A percentile compares a stretch with the other conserved stretches of the same genome.
These are phyloP conservation scores for Gastrophryne carolinensis DNA, from an alignment of 2,797 vertebrate genomes.

Conservation along the genomic window DNA sequence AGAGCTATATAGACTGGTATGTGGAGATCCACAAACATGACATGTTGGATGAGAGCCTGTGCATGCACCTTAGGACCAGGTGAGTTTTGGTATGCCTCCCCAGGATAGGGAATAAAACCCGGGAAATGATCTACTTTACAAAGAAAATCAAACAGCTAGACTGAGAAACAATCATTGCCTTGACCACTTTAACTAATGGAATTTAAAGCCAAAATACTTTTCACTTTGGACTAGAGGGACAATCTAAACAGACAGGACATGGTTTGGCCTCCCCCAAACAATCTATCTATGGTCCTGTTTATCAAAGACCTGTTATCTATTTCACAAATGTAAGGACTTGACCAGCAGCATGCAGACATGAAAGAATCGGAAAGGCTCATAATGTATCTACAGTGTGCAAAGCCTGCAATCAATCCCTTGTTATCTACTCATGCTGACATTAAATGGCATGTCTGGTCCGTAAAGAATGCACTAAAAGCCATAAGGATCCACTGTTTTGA, in stretches of 20 bases:
- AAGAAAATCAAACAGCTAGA: no score
- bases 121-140: no score
- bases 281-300: neutral
- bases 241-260: neutral
- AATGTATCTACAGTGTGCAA: conserved; percentile 48
- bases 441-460: conserved; percentile 59
- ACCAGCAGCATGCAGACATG: neutral
- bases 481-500: conserved; percentile 57
- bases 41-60: no score
- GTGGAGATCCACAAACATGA: no score
- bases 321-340: neutral
- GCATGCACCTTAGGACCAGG: no score
- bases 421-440: conserved; percentile 57
- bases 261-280: neutral
- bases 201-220: neutral
- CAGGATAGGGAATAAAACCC: no score
- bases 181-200: neutral
- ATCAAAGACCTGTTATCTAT: conserved; percentile 3
- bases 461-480: conserved; percentile 62
- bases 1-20: no score
- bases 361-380: conserved; percentile 52
- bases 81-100: no score
- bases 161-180: no score
- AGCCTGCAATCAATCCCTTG: conserved; percentile 59
- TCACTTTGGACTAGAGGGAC: neutral